Base-by-base conservation (phyloP, 2,797 vertebrate species). In the Acanthurus tractus region DNA sequence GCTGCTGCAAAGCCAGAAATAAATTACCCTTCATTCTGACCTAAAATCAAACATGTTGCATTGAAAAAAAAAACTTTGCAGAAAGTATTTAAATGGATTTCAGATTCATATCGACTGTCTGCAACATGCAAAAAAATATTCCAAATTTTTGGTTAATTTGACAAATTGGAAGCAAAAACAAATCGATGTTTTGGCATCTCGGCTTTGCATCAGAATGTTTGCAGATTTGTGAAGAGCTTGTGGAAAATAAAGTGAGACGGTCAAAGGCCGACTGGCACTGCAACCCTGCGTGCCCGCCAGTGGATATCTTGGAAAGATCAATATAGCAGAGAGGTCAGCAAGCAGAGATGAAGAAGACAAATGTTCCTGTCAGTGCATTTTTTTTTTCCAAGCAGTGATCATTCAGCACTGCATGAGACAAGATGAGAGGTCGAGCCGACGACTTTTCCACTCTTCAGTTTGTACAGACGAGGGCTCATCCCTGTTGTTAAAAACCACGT, bases 231-330 rank as follows among this genome's bases (percentile, higher is more conserved):
- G 70, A 75, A 66, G 76, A 87, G 63, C 84, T 86, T 54, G 53
- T 59, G 70, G 77, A 73, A 65, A 76, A 90, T 86, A 67, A 86
- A 83, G 81, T 84, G 72, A 82, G 45, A 14, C 0, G 58, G 85
- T 84, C 78, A 86, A 78, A 88, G 82, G 81, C 76, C 69, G 79
- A 84, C 73, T 75, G 84, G 68, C 85, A 69, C 29, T 44, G 74
- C 48, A 34, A 52, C 66, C 74, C 58, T 53, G 46, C n/a, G n/a
- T 79, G 75, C 67, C 76, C 64, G 70, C 62, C 56, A 53, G 76
- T 62, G 70, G 80, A 89, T 87, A 88, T 86, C 86, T 89, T 20
- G 20, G 49, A 84, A 69, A 83, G 86, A 91, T 91, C 85, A 81
- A 92, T 92, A 86, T 55, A 76, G 79, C 70, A 56, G 49, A 74